Conservation (phyloP, 2,888 invertebrate species). For the Chrysodeixis includens region DNA sequence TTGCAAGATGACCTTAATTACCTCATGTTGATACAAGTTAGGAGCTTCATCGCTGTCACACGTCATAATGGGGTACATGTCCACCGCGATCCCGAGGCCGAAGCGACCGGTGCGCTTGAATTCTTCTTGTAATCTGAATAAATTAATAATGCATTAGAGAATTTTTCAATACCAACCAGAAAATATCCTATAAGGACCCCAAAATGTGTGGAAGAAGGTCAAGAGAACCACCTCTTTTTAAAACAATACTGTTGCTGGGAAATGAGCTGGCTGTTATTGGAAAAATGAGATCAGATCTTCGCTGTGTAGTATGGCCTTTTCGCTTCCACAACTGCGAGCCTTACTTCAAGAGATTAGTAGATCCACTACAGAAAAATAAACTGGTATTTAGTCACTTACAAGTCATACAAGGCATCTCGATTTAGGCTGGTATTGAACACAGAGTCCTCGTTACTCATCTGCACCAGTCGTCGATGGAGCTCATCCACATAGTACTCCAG, state of each 20-base stretch:
- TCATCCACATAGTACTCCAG: slow-evolving; percentile 90
- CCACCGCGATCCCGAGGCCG: slow-evolving; percentile 91
- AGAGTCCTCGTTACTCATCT: slow-evolving; percentile 86
- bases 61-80: slow-evolving; percentile 92
- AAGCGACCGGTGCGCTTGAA: slow-evolving; percentile 91
- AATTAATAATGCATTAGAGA: neutral
- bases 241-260: too few species aligned
- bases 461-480: slow-evolving; percentile 87
- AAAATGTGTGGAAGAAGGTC: too few species aligned
- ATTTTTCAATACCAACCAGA: too few species aligned
- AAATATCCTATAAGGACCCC: too few species aligned
- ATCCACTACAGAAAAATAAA: neutral
- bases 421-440: slow-evolving; percentile 77
- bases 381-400: slow-evolving; percentile 80
- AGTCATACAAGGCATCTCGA: slow-evolving; percentile 85
- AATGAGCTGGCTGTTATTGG: too few species aligned
- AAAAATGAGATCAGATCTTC: too few species aligned
- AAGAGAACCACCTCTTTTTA: too few species aligned
- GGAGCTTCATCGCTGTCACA: slow-evolving; percentile 93
- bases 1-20: slow-evolving; percentile 42
- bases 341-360: too few species aligned
- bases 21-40: slow-evolving; percentile 90
- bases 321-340: too few species aligned
- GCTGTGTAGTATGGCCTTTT: too few species aligned
- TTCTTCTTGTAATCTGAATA: slow-evolving; percentile 89